Conservation (phyloP, 2,797 vertebrate genomes). For the Falco columbarius region DNA sequence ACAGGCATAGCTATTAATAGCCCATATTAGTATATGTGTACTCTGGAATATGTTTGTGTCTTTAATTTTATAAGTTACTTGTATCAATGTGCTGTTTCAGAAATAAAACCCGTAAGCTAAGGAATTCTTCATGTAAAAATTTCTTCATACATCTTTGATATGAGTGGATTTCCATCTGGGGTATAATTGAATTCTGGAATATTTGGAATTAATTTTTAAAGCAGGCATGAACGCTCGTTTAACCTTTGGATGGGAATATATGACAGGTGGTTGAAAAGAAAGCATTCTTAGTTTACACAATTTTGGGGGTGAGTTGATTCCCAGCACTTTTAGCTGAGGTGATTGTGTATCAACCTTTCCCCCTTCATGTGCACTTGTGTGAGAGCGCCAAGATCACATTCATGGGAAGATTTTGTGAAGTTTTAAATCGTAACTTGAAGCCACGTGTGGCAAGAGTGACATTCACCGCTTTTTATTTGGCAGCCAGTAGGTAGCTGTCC, state of each 20-base stretch:
- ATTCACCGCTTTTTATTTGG: background rate
- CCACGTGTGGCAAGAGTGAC: background rate
- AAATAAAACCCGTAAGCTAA: background rate
- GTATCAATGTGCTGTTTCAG: background rate
- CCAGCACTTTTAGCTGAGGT: background rate
- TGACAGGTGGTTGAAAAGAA: background rate
- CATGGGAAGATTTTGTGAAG: background rate
- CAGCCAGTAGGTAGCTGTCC: background rate
- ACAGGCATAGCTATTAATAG: background rate
- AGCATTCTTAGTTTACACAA: background rate
- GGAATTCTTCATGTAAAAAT: background rate
- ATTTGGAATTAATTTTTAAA: background rate
- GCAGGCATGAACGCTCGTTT: background rate
- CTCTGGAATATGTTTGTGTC: background rate
- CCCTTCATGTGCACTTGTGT: background rate
- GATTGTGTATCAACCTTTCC: rapidly evolving
- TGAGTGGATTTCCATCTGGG: background rate
- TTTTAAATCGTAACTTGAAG: background rate
- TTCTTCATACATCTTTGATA: background rate
- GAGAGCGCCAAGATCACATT: background rate
- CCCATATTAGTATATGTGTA: background rate
- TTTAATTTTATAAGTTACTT: background rate
- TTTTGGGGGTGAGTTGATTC: background rate
- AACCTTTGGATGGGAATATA: background rate
- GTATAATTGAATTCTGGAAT: background rate